Percentiles rank a stretch among this genome's conserved stretches.
Evolutionary conservation across 2,888 invertebrate species (phyloP).

Genomic region (Nephrotoma flavescens): DNA sequence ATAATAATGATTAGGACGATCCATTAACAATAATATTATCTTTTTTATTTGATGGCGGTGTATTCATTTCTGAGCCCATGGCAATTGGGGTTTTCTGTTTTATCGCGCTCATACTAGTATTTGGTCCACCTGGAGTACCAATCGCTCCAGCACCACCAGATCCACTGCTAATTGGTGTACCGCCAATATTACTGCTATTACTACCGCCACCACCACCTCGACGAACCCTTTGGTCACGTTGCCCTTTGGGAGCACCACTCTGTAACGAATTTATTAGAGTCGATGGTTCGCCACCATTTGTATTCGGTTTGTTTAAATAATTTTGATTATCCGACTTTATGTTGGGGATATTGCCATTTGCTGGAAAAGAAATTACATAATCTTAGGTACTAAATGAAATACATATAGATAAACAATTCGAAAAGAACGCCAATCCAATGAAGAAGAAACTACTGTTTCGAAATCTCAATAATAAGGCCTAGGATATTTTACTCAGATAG

Average conservation of each 20-base stretch:
- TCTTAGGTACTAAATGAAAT: not conserved
- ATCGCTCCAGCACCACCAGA: not conserved
- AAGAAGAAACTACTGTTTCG: too few relatives aligned
- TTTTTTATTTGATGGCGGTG: conserved; percentile 19
- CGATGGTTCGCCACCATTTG: not conserved
- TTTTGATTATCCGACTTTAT: not conserved
- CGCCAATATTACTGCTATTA: not conserved
- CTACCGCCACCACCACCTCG: not conserved
- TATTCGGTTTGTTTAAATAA: not conserved
- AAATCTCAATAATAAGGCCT: too few relatives aligned
- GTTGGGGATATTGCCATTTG: not conserved
- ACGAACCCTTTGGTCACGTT: not conserved
- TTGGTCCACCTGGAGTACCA: not conserved
- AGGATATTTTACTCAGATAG: too few relatives aligned
- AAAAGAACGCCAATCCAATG: not conserved
- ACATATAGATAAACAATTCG: not conserved
- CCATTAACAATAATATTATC: conserved; percentile 29
- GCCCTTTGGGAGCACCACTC: not conserved
- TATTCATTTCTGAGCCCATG: not conserved
- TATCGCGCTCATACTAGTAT: not conserved
- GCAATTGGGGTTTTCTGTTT: not conserved
- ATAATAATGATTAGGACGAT: conserved; percentile 23
- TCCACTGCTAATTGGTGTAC: not conserved
- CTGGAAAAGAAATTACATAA: not conserved
- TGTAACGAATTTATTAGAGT: not conserved